Conservation (phyloP, 2,113 vertebrate genomes). For the Neotragus moschatus region DNA sequence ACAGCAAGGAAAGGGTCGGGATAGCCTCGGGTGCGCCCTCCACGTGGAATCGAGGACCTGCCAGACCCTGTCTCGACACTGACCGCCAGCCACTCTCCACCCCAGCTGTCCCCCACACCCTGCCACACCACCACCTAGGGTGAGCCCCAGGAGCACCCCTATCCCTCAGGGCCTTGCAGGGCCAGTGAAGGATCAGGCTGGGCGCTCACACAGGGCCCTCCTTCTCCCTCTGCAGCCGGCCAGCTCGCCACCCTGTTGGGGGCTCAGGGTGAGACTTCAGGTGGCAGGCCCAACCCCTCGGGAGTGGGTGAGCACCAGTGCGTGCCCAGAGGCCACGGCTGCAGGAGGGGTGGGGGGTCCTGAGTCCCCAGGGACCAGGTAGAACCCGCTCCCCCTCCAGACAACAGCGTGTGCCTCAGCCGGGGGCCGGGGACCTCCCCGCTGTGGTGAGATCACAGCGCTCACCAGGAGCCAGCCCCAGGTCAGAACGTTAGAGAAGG, state of each 20-base stretch:
- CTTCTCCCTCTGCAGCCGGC: background rate
- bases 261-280: background rate
- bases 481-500: fast-evolving
- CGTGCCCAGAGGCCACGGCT: no score
- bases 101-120: fast-evolving
- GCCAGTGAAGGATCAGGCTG: background rate
- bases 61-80: background rate
- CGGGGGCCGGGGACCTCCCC: fast-evolving
- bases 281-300: background rate
- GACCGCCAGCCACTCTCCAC: background rate
- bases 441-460: fast-evolving
- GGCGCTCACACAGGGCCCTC: background rate
- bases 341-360: background rate
- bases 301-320: no score
- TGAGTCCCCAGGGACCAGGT: background rate
- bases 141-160: background rate
- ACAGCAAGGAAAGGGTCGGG: background rate
- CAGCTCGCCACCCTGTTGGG: fast-evolving
- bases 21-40: background rate
- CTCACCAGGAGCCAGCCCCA: background rate
- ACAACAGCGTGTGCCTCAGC: no score
- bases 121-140: no score
- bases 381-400: fast-evolving
- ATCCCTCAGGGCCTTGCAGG: background rate
- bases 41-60: background rate